Conservation (phyloP, 53 echinoderm and acorn worm genomes). For the Apostichopus leukothele region DNA sequence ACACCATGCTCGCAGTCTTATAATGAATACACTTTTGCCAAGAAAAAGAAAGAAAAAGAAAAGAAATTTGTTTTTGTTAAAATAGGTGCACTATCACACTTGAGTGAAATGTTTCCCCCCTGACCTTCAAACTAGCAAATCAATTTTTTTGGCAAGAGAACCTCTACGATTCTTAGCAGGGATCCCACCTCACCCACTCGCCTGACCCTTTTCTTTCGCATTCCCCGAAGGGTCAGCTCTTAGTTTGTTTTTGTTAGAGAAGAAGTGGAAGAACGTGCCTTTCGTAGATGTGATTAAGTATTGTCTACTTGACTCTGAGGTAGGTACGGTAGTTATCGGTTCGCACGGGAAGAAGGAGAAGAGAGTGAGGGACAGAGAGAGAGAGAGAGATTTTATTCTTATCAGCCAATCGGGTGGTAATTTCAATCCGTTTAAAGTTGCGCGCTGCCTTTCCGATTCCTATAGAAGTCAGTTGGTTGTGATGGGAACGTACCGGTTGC, state of each 20-base stretch:
- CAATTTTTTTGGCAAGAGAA: conserved; percentile 10
- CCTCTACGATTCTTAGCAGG: conserved; percentile 14
- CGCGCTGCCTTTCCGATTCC: neutral
- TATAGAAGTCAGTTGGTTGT: neutral
- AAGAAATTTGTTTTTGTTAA: neutral
- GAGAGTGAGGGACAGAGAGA: neutral
- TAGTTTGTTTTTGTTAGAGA: conserved; percentile 30
- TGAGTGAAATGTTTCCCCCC: conserved; percentile 9
- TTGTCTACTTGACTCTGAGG: conserved; percentile 19
- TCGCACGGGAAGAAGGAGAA: neutral
- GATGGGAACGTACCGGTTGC: too few species aligned
- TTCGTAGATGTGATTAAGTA: conserved; percentile 5
- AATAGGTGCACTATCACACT: conserved; percentile 32
- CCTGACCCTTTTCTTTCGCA: conserved; percentile 32
- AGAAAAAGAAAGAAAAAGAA: too few species aligned
- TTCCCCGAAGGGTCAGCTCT: conserved; percentile 44
- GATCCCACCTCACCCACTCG: conserved; percentile 12
- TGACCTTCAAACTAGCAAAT: conserved; percentile 45
- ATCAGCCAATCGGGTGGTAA: conserved; percentile 21
- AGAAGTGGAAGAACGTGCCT: conserved; percentile 32
- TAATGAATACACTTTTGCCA: too few species aligned
- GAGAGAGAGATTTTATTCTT: neutral
- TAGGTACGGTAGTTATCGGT: neutral
- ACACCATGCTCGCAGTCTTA: neutral
- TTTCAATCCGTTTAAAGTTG: neutral